Conservation (phyloP, 2,113 vertebrate genomes). For the Zapornia atra region DNA sequence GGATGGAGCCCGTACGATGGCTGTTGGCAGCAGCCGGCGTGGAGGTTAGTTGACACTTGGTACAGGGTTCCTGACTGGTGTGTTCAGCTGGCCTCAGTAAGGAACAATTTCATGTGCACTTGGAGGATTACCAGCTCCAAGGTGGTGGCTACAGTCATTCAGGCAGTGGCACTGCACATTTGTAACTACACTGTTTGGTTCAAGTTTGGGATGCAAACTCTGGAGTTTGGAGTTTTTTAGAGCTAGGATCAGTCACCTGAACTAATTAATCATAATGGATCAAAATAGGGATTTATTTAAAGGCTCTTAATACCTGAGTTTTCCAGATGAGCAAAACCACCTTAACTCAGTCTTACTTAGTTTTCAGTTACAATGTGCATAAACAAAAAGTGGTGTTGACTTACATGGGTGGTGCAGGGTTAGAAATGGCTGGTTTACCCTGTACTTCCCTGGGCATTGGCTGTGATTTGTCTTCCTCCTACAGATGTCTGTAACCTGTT, state of each 20-base stretch:
- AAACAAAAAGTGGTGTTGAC: not conserved
- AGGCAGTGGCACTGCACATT: not conserved
- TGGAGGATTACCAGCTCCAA: not conserved
- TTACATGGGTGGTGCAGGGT: not conserved
- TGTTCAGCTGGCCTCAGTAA: not conserved
- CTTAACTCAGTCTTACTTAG: not conserved
- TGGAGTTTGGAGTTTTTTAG: not conserved
- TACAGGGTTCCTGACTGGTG: not conserved
- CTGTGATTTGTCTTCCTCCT: not conserved
- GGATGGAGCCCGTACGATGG: slow-evolving; percentile 91
- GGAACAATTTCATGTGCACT: not conserved
- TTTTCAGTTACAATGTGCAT: not conserved
- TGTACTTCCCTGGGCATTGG: not conserved
- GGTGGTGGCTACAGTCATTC: not conserved
- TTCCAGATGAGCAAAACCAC: not conserved
- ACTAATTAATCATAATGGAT: not conserved
- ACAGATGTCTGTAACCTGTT: not conserved
- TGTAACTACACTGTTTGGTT: not conserved
- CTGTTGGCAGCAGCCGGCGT: slow-evolving; percentile 83
- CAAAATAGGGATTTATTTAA: not conserved
- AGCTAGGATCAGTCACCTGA: not conserved
- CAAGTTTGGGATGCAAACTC: not conserved
- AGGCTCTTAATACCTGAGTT: not conserved
- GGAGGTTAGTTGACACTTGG: slow-evolving; percentile 73
- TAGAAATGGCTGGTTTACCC: not conserved